Percentiles rank a stretch among this genome's conserved stretches.
Evolutionary conservation across 2,797 vertebrate species (phyloP).

Genomic region (Macroramphosus scolopax): DNA sequence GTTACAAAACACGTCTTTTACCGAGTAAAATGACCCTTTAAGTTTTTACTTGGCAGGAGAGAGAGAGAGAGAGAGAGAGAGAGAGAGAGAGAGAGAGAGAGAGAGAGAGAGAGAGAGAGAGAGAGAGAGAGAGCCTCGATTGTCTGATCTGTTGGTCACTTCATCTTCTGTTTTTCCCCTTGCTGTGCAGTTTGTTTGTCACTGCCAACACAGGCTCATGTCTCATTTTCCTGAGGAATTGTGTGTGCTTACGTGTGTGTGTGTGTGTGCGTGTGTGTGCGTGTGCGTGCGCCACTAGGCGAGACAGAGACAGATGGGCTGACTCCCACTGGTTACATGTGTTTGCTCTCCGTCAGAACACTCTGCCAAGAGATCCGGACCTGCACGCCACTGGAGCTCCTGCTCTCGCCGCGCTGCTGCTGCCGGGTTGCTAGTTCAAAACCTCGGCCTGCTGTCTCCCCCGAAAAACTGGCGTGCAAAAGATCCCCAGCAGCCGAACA

Average conservation of each 20-base stretch:
- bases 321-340: conserved; percentile 62
- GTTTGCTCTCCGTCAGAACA: conserved; percentile 62
- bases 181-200: conserved; percentile 53
- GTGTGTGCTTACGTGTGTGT: conserved; percentile 7
- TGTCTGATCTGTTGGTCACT: conserved; percentile 61
- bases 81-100: too few species aligned
- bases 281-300: conserved; percentile 9
- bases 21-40: too few species aligned
- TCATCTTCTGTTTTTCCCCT: conserved; percentile 60
- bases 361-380: conserved; percentile 63
- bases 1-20: too few species aligned
- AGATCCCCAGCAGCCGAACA: too few species aligned
- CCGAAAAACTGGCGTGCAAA: too few species aligned
- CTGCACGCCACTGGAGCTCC: conserved; percentile 25
- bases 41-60: too few species aligned
- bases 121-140: conserved; percentile 13
- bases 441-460: conserved; percentile 34
- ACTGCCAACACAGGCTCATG: conserved; percentile 50
- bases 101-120: too few species aligned
- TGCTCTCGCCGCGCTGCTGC: conserved; percentile 15
- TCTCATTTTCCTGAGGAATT: conserved; percentile 56
- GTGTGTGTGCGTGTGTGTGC: conserved; percentile 9
- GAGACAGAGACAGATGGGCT: conserved; percentile 69
- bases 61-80: too few species aligned
- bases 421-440: conserved; percentile 49